These are phyloP conservation scores for Machaerirhynchus nigripectus DNA, from an alignment of 2,113 vertebrate species.

Conservation along the genomic window DNA sequence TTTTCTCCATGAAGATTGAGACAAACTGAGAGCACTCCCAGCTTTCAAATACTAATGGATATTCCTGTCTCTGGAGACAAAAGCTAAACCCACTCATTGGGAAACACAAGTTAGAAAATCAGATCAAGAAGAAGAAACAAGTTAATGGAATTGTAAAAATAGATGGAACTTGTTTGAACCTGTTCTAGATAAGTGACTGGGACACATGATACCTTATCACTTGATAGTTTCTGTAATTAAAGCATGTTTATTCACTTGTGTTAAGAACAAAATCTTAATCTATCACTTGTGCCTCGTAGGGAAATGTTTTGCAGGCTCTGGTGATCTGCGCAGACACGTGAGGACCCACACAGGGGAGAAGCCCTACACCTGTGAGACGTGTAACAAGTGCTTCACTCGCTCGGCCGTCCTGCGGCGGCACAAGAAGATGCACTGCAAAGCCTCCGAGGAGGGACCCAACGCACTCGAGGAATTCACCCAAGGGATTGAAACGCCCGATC, in stretches of 20 bases:
- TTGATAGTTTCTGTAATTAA: not conserved
- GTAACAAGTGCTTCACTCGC: slow-evolving; percentile 90
- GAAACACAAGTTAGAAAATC: not conserved
- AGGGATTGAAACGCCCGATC: slow-evolving; percentile 29
- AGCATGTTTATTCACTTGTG: not conserved
- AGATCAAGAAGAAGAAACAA: not conserved
- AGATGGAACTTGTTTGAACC: not conserved
- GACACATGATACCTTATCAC: not conserved
- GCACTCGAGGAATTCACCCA: not conserved
- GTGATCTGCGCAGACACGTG: slow-evolving; percentile 90
- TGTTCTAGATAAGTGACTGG: not conserved
- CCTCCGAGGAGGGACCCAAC: not conserved
- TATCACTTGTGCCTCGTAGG: slow-evolving; percentile 63
- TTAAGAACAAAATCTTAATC: not conserved
- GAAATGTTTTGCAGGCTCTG: slow-evolving; percentile 90
- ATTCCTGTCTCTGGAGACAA: not conserved
- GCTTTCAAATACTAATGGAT: not conserved
- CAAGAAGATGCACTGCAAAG: slow-evolving; percentile 79
- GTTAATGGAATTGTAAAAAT: not conserved
- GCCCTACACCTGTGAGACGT: slow-evolving; percentile 87
- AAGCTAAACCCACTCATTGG: not conserved
- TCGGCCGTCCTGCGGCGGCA: slow-evolving; percentile 90
- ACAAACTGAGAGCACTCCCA: not conserved
- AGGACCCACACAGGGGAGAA: slow-evolving; percentile 94
- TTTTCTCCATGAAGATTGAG: not conserved